phyloP scores from a whole-genome alignment of 2,888 invertebrate species.

The Ectemnius lituratus region DNA sequence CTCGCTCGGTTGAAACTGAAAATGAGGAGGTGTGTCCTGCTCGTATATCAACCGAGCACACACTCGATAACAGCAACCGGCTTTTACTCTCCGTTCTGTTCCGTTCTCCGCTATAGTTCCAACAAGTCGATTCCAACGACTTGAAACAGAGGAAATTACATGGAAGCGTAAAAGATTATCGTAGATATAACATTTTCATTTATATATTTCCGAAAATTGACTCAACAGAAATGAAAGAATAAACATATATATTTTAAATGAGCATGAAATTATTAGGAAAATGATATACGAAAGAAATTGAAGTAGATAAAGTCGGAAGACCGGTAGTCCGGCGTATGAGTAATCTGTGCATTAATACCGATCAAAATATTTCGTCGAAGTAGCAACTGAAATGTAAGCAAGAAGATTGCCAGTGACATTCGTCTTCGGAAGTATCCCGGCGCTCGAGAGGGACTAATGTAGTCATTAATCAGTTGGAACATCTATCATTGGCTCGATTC shows the following conservation, averaged over 20 bases:
- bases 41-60: conserved; percentile 54
- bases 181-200: neutral
- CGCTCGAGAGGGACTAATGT: conserved; percentile 3
- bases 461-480: neutral
- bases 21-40: conserved; percentile 60
- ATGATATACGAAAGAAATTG: too few relatives aligned
- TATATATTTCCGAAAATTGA: neutral
- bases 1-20: conserved; percentile 54
- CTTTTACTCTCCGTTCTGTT: neutral
- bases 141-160: too few relatives aligned
- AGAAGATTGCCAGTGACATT: conserved; percentile 3
- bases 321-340: neutral
- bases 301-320: neutral
- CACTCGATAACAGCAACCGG: conserved; percentile 25
- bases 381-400: neutral
- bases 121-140: too few relatives aligned
- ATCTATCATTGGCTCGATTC: neutral
- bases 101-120: too few relatives aligned
- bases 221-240: too few relatives aligned
- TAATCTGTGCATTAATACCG: conserved; percentile 10
- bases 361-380: neutral
- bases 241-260: too few relatives aligned
- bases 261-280: too few relatives aligned
- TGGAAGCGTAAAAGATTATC: too few relatives aligned
- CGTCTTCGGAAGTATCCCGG: neutral